phyloP scores from a whole-genome alignment of 2,113 vertebrate species.

The Vimba vimba region DNA sequence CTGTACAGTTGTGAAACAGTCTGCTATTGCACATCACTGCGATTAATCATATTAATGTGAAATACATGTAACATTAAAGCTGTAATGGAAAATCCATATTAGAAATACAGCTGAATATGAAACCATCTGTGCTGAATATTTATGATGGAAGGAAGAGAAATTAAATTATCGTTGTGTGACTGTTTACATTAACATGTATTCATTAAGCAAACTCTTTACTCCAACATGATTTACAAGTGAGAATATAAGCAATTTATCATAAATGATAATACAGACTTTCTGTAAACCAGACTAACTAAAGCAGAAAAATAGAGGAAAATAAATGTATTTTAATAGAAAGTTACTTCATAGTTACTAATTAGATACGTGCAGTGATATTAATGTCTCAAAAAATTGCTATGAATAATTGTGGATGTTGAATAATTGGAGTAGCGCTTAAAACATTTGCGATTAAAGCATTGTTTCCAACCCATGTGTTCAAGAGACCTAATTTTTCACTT shows the following conservation, averaged over 20 bases:
- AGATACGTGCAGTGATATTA: not conserved
- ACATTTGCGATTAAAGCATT: too few species aligned
- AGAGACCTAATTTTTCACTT: too few species aligned
- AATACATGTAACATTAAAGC: not conserved
- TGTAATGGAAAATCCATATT: constrained; percentile 19
- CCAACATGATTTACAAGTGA: not conserved
- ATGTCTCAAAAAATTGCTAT: not conserved
- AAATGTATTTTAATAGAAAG: not conserved
- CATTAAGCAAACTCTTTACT: not conserved
- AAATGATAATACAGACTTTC: not conserved
- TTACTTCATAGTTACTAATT: not conserved
- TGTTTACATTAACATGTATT: not conserved
- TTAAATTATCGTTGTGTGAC: not conserved
- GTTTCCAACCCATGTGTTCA: too few species aligned
- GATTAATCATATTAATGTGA: constrained; percentile 9
- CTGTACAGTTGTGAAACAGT: not conserved
- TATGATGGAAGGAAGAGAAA: not conserved
- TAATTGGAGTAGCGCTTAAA: too few species aligned
- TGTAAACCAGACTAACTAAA: not conserved
- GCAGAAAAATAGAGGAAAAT: not conserved
- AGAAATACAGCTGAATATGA: not conserved
- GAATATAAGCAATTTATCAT: not conserved
- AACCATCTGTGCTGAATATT: not conserved
- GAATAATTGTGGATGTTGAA: too few species aligned
- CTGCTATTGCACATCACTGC: not conserved